These are phyloP conservation scores for Helicoverpa assulta DNA, from an alignment of 2,888 invertebrate genomes.

Conservation along the genomic window DNA sequence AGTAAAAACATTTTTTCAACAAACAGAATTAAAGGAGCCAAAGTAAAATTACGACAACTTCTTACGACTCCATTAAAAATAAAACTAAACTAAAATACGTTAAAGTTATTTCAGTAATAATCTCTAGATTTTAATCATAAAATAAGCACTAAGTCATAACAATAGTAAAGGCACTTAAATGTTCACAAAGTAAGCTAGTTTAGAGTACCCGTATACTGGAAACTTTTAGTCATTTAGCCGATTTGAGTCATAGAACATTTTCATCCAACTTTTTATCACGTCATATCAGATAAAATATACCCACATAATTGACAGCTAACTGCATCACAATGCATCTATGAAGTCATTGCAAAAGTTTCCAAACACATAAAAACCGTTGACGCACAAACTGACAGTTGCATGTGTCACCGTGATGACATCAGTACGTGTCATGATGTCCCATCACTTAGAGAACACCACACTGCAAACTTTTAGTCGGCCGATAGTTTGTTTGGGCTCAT, in stretches of 20 bases:
- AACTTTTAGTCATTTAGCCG: too few species aligned
- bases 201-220: background rate
- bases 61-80: constrained; percentile 7
- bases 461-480: too few species aligned
- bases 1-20: too few species aligned
- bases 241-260: too few species aligned
- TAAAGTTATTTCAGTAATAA: constrained; percentile 37
- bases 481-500: too few species aligned
- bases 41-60: too few species aligned
- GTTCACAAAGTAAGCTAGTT: constrained; percentile 35
- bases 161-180: constrained; percentile 28
- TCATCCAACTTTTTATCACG: too few species aligned
- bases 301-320: too few species aligned
- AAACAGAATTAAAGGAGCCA: too few species aligned
- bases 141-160: constrained; percentile 20
- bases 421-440: constrained; percentile 1
- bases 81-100: constrained; percentile 8
- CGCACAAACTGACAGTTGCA: background rate
- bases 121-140: constrained; percentile 44
- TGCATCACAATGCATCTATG: background rate
- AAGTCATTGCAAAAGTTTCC: constrained; percentile 10
- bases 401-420: constrained; percentile 20
- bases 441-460: background rate
- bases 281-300: too few species aligned
- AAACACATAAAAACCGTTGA: constrained; percentile 1